Evolutionary conservation across 2,797 vertebrate genomes (phyloP), one percentile per base, ranked within the genome.

Genomic region (Rhinogobio ventralis): DNA sequence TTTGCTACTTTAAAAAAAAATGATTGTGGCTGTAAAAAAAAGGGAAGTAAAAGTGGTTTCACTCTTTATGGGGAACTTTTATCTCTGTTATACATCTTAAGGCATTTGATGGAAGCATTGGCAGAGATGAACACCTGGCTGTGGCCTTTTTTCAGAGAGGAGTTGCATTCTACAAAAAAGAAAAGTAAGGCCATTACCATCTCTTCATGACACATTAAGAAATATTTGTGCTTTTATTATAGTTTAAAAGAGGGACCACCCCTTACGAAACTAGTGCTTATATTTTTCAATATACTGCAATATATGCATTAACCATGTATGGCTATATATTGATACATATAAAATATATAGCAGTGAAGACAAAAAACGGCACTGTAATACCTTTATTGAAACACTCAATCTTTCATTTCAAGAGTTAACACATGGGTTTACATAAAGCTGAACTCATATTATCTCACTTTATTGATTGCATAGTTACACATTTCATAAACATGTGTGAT

Each of bases 141-240:
- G 95, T 98, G 5, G 97, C 97, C 76, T 99, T 99, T 92, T 99
- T 99, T 94, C 98, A 99, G 86, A 95, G 97, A 72, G 98, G 96
- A 77, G 95, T 94, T 2, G 95, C 96, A 6, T 96, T 95, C 87
- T 96, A 95, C 92, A 94, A 3, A 89, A 96, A 92, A 85, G 90
- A 96, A 87, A 97, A 96, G 98, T 96, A 94, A 96, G 96, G 90
- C 30, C n/a, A n/a, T 67, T 81, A 30, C 15, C 17, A 55, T 74
- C 15, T 13, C 28, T 30, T 75, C 28, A 23, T 17, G 14, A n/a
- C 7, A 14, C 4, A 15, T 42, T 67, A 39, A 46, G 14, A 51
- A 14, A 72, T 49, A 10, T 33, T 8, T 19, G 60, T 57, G 53
- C 8, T 0, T 4, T 7, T 45, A 23, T 71, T 23, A n/a, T 39